These are phyloP conservation scores for Zapornia atra DNA, from an alignment of 2,113 vertebrate genomes.

Conservation along the genomic window DNA sequence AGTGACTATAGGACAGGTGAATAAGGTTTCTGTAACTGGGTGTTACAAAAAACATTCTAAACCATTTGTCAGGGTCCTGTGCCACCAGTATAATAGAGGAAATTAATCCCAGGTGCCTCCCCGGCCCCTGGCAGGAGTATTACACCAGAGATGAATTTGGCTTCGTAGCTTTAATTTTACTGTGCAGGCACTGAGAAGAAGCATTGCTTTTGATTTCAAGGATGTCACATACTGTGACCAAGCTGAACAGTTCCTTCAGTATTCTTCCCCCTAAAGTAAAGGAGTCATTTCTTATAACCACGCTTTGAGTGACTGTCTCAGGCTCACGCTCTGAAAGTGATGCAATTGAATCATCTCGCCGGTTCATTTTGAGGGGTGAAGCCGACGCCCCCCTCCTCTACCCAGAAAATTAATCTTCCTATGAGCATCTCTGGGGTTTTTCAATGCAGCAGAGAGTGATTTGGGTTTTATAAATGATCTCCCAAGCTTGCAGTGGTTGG, in stretches of 20 bases:
- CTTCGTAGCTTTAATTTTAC: conserved; percentile 15
- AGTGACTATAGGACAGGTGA: background rate
- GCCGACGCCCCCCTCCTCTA: background rate
- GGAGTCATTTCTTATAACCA: conserved; percentile 47
- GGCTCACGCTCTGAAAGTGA: background rate
- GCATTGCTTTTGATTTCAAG: conserved; percentile 57
- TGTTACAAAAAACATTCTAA: background rate
- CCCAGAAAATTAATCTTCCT: conserved; percentile 40
- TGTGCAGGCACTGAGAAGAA: background rate
- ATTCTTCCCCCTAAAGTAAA: conserved; percentile 25
- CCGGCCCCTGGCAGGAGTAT: background rate
- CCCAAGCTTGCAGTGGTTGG: background rate
- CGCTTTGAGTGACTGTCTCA: background rate
- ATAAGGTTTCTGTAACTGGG: background rate
- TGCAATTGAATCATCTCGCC: background rate
- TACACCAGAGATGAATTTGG: conserved; percentile 42
- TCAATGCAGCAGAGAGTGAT: background rate
- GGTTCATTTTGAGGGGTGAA: background rate
- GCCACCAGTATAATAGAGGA: background rate
- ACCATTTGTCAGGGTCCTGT: background rate
- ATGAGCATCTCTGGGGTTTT: background rate
- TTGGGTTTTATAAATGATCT: conserved; percentile 43
- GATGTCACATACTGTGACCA: conserved; percentile 57
- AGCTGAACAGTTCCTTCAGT: conserved; percentile 42
- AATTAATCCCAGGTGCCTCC: conserved; percentile 35